phyloP scores from a whole-genome alignment of 2,113 vertebrate genomes.

The Sinocyclocheilus anophthalmus region DNA sequence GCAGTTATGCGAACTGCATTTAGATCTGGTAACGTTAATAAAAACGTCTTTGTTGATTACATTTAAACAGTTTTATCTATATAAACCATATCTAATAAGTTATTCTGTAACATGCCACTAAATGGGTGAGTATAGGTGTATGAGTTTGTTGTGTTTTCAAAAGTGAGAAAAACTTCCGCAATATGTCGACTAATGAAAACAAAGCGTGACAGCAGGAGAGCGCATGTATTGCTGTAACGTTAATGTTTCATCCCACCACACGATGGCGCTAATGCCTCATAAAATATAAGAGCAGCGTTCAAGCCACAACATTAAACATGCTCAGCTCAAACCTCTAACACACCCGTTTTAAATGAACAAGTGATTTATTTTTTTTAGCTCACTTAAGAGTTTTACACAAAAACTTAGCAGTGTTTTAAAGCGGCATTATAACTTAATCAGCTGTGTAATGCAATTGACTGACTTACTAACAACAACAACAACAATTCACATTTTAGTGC shows the following conservation, averaged over 20 bases:
- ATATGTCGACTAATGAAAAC: slow-evolving; percentile 6
- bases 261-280: background rate
- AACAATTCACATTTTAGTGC: background rate
- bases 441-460: background rate
- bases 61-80: background rate
- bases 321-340: background rate
- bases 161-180: slow-evolving; percentile 4
- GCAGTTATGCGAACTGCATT: background rate
- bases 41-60: background rate
- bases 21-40: background rate
- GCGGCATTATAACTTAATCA: background rate
- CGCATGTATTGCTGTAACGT: background rate
- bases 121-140: background rate
- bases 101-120: background rate
- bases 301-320: background rate
- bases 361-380: no score
- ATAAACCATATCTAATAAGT: background rate
- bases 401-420: background rate
- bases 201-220: background rate
- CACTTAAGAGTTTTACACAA: no score
- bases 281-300: background rate
- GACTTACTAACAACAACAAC: background rate
- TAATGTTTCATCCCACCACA: slow-evolving; percentile 2
- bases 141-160: background rate
- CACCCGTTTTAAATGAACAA: background rate